A percentile compares a stretch with the other conserved stretches of the same genome.
Evolutionary conservation across 2,797 vertebrate genomes (phyloP).

Genomic region (Podarcis lilfordi): DNA sequence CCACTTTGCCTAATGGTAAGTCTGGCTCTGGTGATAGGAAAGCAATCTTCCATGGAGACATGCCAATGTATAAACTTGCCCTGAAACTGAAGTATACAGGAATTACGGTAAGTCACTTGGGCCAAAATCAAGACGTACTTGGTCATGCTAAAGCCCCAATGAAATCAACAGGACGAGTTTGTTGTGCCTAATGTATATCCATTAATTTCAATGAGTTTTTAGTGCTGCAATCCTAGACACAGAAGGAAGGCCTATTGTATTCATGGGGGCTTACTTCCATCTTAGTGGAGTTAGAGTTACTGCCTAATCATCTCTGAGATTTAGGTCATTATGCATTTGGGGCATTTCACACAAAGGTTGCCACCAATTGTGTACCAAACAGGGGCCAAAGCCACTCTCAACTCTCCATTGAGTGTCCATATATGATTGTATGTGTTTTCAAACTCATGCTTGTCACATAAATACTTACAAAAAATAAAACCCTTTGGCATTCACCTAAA

Average conservation of each 20-base stretch:
- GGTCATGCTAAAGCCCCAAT: neutral
- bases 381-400: neutral
- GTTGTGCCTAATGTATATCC: neutral
- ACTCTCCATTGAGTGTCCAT: neutral
- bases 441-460: neutral
- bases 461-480: neutral
- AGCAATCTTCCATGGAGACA: neutral
- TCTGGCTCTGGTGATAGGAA: too few species aligned
- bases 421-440: neutral
- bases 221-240: too few species aligned
- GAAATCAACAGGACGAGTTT: neutral
- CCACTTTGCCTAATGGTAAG: too few species aligned
- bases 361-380: neutral
- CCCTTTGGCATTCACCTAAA: neutral
- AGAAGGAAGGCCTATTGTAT: neutral
- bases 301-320: neutral
- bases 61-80: neutral
- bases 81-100: neutral
- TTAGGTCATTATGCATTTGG: neutral
- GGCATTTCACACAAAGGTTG: neutral
- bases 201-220: neutral
- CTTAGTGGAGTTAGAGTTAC: too few species aligned
- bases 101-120: neutral
- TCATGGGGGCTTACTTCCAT: too few species aligned
- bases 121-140: neutral